Evolutionary conservation across 2,888 invertebrate species (phyloP).

Genomic region (Ophion ellenae): DNA sequence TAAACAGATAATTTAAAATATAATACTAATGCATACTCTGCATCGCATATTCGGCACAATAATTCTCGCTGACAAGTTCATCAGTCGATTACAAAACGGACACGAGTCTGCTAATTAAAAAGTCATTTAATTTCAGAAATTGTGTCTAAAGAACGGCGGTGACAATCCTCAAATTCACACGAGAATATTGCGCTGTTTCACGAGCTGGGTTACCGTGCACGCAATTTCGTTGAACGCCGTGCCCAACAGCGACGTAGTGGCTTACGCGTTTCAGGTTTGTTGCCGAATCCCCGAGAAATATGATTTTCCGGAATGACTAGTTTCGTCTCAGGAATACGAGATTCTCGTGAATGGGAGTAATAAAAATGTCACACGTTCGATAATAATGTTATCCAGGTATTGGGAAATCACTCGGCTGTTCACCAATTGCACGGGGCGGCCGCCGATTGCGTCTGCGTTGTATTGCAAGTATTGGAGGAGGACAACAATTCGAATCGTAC

Average conservation of each 20-base stretch:
- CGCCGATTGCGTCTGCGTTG: conserved; percentile 94
- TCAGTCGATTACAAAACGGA: background rate
- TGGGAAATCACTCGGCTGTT: conserved; percentile 87
- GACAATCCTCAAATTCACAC: conserved; percentile 89
- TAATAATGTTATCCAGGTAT: conserved; percentile 80
- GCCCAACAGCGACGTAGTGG: conserved; percentile 89
- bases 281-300: background rate
- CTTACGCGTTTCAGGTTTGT: conserved; percentile 88
- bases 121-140: conserved; percentile 84
- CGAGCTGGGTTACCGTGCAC: conserved; percentile 95
- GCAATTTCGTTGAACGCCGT: conserved; percentile 91
- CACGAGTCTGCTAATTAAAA: background rate
- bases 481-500: conserved; percentile 73
- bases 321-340: background rate
- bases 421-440: conserved; percentile 93
- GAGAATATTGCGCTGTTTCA: conserved; percentile 93
- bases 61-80: background rate
- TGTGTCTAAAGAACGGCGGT: conserved; percentile 88
- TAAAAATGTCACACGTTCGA: background rate
- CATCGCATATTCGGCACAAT: no score
- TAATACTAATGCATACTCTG: no score
- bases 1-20: no score
- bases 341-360: background rate
- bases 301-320: background rate
- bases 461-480: conserved; percentile 92